Evolutionary conservation across 2,888 invertebrate species (phyloP), one percentile per base, ranked within the genome.

Genomic region (Leptopterna dolabrata): DNA sequence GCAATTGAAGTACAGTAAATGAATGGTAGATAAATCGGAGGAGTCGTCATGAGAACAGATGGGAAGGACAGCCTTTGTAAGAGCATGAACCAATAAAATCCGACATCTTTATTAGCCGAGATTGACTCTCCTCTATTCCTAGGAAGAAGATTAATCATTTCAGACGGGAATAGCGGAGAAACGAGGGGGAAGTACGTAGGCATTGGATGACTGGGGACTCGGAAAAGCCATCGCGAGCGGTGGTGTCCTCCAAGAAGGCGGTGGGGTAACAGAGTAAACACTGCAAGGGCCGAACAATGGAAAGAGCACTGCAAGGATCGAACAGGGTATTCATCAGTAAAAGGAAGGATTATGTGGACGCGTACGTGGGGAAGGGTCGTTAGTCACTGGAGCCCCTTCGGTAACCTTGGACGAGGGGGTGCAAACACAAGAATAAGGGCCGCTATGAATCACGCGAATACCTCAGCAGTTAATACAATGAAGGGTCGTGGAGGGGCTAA

Each of bases 371-470:
- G 19, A 24, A 24, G 63, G 63, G 41, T 73, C 73, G 73, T 73
- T 73, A 73, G 73, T 73, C 73, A 73, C 19, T 6, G 24, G 27
- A n/a, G 24, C 29, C 73, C 73, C 19, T 73, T 29, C 73, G 16
- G 73, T 73, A 41, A 41, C 41, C 73, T 73, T 73, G 73, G 41
- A 0, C n/a, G 73, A 73, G 36, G 73, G 71, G 73, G 73, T 19
- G 73, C 73, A 41, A 73, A 73, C 36, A 73, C 41, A 73, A 41
- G 73, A 73, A 73, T 41, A 41, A 73, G 73, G 73, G 73, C 36
- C 36, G 36, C 73, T 73, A 73, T 73, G 73, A 73, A 36, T 73
- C 73, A 73, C 73, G 36, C 30, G 73, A 73, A 16, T 16, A 13
- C 73, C 19, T 73, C 73, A 36, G 16, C 73, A 71, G 71, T 71